Percentiles rank a stretch among this genome's conserved stretches.
Evolutionary conservation across 2,888 invertebrate genomes (phyloP).

Genomic region (Atethmia centrago): DNA sequence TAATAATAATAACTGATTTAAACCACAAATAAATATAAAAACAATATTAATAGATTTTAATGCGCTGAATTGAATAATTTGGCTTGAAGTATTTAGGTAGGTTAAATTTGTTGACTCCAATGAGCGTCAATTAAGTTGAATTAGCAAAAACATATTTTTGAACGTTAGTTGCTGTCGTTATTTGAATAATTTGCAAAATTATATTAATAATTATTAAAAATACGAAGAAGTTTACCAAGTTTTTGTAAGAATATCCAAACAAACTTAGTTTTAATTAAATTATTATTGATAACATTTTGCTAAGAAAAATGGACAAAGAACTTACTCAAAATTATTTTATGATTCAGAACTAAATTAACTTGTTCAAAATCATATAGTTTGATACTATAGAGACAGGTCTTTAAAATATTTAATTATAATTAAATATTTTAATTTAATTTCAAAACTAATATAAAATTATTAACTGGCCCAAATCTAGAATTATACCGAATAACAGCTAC

Average conservation of each 20-base stretch:
- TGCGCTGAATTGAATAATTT: neutral
- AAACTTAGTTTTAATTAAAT: conserved; percentile 52
- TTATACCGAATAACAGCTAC: neutral
- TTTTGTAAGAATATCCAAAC: conserved; percentile 47
- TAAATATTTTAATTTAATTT: neutral
- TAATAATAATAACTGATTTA: too few relatives aligned
- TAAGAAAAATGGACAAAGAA: conserved; percentile 22
- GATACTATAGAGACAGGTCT: neutral
- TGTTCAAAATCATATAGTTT: neutral
- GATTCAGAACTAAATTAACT: conserved; percentile 13
- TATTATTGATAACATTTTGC: conserved; percentile 37
- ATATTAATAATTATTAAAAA: conserved; percentile 35
- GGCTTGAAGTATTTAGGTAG: neutral
- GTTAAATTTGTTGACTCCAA: neutral
- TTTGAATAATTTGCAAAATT: conserved; percentile 13
- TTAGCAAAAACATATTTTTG: neutral
- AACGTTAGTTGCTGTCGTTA: neutral
- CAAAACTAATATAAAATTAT: neutral
- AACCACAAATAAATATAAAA: too few relatives aligned
- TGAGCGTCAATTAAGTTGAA: neutral
- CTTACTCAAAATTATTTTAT: conserved; percentile 7
- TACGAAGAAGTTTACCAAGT: conserved; percentile 24
- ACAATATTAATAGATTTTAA: neutral
- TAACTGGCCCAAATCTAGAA: neutral
- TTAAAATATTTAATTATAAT: neutral